Evolutionary conservation across 2,113 vertebrate genomes (phyloP), one percentile per base, ranked within the genome.

Genomic region (Dryoscopus gambensis): DNA sequence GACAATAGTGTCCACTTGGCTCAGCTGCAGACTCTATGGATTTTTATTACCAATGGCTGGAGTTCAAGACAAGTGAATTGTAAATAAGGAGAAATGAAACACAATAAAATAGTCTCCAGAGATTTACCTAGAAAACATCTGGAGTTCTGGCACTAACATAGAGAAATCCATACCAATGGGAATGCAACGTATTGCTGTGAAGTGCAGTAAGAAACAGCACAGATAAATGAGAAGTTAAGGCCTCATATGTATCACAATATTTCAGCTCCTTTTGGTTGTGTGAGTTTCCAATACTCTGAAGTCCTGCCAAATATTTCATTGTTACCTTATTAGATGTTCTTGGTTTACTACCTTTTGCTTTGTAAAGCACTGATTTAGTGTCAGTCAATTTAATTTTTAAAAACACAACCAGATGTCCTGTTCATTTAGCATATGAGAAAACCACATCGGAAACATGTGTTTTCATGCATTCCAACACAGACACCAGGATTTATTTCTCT

Each of bases 51-150:
- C 47, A 23, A 71, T 6, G 42, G 76, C 87, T 93, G 68, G 33
- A 91, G 89, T 89, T 96, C 87, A 94, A 95, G 88, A 86, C 24
- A 59, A 96, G 75, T 65, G 70, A 91, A 93, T 91, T 93, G 89
- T 94, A 96, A 94, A 95, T 91, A 93, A 90, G 57, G 31, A 91
- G 82, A 94, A 97, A 95, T 95, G 93, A 94, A 96, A 95, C 91
- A 96, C 87, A 95, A 88, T 86, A 88, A 95, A 95, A 84, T 37
- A 65, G 11, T 79, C 89, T 94, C 82, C 74, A 70, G 83, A 90
- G 86, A 84, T 83, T 91, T 87, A 97, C 81, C 84, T 85, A 87
- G 94, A 96, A 95, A 97, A 97, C 97, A 97, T 97, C 97, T 98
- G 97, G 90, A 92, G 30, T 81, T 71, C 89, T 95, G 96, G 95